Conservation (phyloP, 1,140 invertebrate species). For the Achatina immaculata region DNA sequence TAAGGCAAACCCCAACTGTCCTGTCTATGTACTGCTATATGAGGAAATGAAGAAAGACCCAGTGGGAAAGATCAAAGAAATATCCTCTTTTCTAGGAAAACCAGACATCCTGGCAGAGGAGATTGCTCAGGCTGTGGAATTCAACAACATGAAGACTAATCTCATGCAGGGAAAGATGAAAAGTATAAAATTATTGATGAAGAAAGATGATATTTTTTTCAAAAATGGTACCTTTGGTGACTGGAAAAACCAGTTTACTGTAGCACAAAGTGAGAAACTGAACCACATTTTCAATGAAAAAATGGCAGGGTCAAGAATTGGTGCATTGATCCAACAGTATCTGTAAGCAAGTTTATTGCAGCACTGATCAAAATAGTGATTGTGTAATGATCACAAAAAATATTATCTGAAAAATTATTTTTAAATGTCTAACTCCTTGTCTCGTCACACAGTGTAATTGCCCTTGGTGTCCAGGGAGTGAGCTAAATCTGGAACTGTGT, state of each 20-base stretch:
- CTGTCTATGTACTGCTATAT: background rate
- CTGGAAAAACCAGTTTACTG: slow-evolving; percentile 2
- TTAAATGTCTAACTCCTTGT: too few species aligned
- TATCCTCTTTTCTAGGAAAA: background rate
- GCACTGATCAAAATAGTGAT: too few species aligned
- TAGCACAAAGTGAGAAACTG: background rate
- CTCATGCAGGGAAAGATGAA: background rate
- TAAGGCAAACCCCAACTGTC: background rate
- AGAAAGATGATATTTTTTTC: too few species aligned
- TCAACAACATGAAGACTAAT: background rate
- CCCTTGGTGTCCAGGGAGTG: too few species aligned
- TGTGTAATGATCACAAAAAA: too few species aligned
- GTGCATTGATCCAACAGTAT: background rate
- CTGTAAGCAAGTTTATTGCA: too few species aligned
- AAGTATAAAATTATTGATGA: background rate
- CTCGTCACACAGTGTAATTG: too few species aligned
- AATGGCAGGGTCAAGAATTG: background rate
- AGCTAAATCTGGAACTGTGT: too few species aligned
- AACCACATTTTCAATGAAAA: background rate
- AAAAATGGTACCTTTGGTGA: too few species aligned
- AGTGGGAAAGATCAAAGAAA: background rate
- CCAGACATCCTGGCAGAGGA: background rate
- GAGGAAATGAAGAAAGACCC: background rate
- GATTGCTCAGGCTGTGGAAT: background rate
- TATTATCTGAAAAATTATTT: too few species aligned